Base-by-base conservation (phyloP, 2,888 invertebrate species). In the Lepidochrysops patricia region DNA sequence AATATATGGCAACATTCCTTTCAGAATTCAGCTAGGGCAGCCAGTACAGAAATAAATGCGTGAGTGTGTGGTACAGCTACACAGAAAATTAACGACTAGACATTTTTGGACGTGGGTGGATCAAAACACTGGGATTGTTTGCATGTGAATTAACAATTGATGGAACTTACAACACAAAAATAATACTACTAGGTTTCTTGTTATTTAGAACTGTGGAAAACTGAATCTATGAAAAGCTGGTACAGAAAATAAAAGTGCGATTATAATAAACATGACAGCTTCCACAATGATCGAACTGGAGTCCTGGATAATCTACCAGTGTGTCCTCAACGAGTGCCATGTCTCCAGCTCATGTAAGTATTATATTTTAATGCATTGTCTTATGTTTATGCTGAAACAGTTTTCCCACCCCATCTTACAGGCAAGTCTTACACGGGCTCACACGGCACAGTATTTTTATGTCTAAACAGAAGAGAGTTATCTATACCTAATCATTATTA, bases 261-360 rank as follows among this genome's bases (percentile, higher is more conserved):
- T 48, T 58, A 54, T 62, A 54, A 61, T 68, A 69, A 84, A 75
- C 74, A 89, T 89, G 89, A 89, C 89, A 72, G 89, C 89, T 70
- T 87, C 89, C 70, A 87, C 92, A 37, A 91, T 92, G 84, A 90
- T 92, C 69, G 93, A 93, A 77, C 75, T 93, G 77, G 93, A 93
- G 77, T 91, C 92, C 77, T 93, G 93, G 93, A 86, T 93, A 70
- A 91, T 92, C 77, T 93, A 93, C 80, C 93, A 93, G 72, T 93
- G 92, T 81, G 91, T 93, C 68, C 89, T 91, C 71, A 92, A 91
- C 70, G 92, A 93, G 82, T 92, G 92, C 78, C 91, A 91, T 82
- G 89, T 92, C 67, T 92, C 92, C 71, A 88, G 90, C 72, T 85
- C 91, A 72, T 93, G 93, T 93, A 87, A 91, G 93, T 92, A 82